Evolutionary conservation across 92 coral and sea anemone species (phyloP), one percentile per base, ranked within the genome.

Genomic region (Blastomussa wellsi): DNA sequence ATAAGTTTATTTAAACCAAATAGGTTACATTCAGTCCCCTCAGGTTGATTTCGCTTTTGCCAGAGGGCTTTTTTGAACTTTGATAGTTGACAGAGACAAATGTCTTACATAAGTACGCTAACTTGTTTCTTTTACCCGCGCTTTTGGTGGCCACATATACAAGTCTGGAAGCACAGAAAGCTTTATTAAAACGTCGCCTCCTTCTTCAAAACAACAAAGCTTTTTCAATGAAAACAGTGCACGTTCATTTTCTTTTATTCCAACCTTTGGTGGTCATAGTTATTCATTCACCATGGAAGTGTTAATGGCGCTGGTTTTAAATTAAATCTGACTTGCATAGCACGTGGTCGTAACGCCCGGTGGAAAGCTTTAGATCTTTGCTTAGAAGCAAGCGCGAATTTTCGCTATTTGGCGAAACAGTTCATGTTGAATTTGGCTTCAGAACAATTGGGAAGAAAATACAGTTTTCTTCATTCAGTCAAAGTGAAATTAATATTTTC

Each of bases 191-290:
- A 26, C 36, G 52, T 13, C 4, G 17, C 14, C 24, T 41, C 33
- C 32, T 77, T 32, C 20, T 55, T 62, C 36, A 53, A 77, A 77
- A 77, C 9, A 31, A 35, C 67, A 53, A 31, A 22, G 9, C 26
- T 62, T 19, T 31, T 67, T 67, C 22, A 13, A 41, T 67, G 1
- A 69, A 69, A 38, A 69, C 10, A 68, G 16, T 68, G n/a, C 33
- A 42, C 39, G 8, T n/a, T 37, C n/a, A 16, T 41, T 59, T 60
- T 59, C 72, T 78, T 37, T 59, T 31, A 38, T 60, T 13, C 16
- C 26, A 32, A 16, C 26, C 74, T 69, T 33, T 60, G 82, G 82
- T 79, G 82, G 71, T 38, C 51, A 67, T 37, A 79, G 26, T 60
- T 60, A 79, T 60, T 37, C 16, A 41, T 79, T 79, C 44, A 79